Base-by-base conservation (phyloP, 1,140 invertebrate species). In the Cydia splendana region DNA sequence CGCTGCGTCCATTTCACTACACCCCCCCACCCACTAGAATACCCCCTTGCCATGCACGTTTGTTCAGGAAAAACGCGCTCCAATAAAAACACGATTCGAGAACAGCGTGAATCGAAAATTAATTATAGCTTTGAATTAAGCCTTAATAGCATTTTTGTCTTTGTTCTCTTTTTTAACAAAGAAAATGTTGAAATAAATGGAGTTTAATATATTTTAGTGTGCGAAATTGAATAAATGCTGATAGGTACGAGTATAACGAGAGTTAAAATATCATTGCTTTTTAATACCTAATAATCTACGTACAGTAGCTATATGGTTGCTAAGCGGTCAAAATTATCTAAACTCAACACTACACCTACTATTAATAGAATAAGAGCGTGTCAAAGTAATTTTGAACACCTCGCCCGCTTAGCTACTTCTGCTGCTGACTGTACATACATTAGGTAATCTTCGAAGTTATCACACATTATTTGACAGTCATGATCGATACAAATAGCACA, bases 81-180 rank as follows among this genome's bases (percentile, higher is more conserved):
- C 82, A 82, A 87, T 74, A 85, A 85, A 84, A 85, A 82, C 77
- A 82, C 78, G 82, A 80, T 80, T 76, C 69, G 78, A 78, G 83
- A 82, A 81, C 80, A 79, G 76, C 78, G 84, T 81, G 84, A 85
- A 87, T 87, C 81, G 84, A 88, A 89, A 88, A 88, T 88, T 87
- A 88, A 88, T 88, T 86, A 85, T 81, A 81, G 82, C 80, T 81
- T 78, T 78, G 77, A 81, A 82, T 82, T 76, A 77, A 77, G 71
- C 65, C 75, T 75, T 79, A 74, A 76, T 76, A 75, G 34, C 57
- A 74, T 80, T 75, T 80, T 74, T 6, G 67, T 42, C 53, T 20
- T 77, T 80, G 57, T 74, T 80, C 38, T 45, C 20, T 15, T 51
- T 65, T 62, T 30, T 77, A 38, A 38, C 34, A 71, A 38, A 71